Evolutionary conservation across 2,797 vertebrate genomes (phyloP), one percentile per base, ranked within the genome.

Genomic region (Anisognathus igniventris): DNA sequence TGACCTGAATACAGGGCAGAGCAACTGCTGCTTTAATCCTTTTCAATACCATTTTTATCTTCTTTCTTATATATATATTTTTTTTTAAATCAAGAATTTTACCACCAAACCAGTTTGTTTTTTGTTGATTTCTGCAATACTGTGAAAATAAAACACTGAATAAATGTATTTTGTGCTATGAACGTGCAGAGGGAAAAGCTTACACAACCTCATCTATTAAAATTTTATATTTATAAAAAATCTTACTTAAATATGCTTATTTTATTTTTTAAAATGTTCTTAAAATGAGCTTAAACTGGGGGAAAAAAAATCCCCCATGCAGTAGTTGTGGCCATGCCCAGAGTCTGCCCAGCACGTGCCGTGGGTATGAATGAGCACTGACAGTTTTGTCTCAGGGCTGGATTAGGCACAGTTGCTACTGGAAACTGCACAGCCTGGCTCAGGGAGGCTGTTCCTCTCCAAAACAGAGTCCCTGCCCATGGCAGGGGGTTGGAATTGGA

Each of bases 331-430:
- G 62, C 92, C 77, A 3, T 53, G 83, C 37, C 33, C 70, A 84
- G 86, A 67, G 76, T 39, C 57, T 37, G 93, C 93, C 80, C 28
- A 4, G 81, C 81, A 28, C 95, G 95, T 96, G 96, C 50, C 0
- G 2, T 71, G 96, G 96, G 67, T 96, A 67, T 17, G 53, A 94
- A 96, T 91, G 94, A 96, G 92, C 73, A 1, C 72, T 1, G 33
- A 50, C 72, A 57, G 86, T 86, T 78, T 82, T 91, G 91, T 96
- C 90, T 92, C 66, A 0, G 30, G 68, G 68, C 65, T 93, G 95
- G 93, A 96, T 94, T 92, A 95, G 78, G 85, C 79, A 33, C 95
- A 79, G 95, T 95, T 96, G 96, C 95, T 73, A 89, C 91, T 96
- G 96, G 96, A 94, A 93, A 96, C 95, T 82, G 73, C 53, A 2